Base-by-base conservation (phyloP, 1,140 invertebrate species). In the Zophobas atratus region DNA sequence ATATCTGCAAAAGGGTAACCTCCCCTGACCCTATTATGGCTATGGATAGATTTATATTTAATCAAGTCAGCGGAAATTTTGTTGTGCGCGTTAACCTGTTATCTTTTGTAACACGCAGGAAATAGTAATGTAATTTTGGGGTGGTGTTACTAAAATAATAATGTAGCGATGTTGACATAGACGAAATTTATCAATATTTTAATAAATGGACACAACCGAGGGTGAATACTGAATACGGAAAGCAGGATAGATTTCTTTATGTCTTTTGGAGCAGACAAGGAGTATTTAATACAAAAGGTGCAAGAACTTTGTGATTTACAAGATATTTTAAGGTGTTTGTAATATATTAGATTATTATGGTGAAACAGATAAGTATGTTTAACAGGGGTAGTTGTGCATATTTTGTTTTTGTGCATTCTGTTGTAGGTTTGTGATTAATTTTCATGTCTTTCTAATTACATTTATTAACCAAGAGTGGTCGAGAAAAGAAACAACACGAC, bases 31-130 rank as follows among this genome's bases (percentile, higher is more conserved):
- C 56, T 35, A 60, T 60, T 39, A 60, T 60, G 56, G 35, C 56
- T n/a, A 38, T 38, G 56, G 56, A 38, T 38, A 36, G 56, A 60
- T 60, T 60, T 60, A 60, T 60, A 60, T 60, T 60, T 60, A 60
- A 60, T 60, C 56, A 60, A 60, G 56, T 60, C 56, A 60, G 56
- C 56, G 56, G 56, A 60, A 60, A 60, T 60, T 60, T 60, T 36
- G 56, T 35, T 60, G n/a, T 60, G 36, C 56, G 38, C 36, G 55
- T 57, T 46, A 57, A 35, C 55, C 3, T 57, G 56, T 60, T 60
- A 60, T 60, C 56, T 60, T 60, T 60, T 38, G 56, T 35, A 60
- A 60, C 56, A 60, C 56, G 56, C 56, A 60, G 56, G 43, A 46
- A 46, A 46, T 60, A 5, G 56, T 57, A 57, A 57, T 57, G 55